Evolutionary conservation across 1,140 invertebrate species (phyloP).

Genomic region (Venustaconcha ellipsiformis): DNA sequence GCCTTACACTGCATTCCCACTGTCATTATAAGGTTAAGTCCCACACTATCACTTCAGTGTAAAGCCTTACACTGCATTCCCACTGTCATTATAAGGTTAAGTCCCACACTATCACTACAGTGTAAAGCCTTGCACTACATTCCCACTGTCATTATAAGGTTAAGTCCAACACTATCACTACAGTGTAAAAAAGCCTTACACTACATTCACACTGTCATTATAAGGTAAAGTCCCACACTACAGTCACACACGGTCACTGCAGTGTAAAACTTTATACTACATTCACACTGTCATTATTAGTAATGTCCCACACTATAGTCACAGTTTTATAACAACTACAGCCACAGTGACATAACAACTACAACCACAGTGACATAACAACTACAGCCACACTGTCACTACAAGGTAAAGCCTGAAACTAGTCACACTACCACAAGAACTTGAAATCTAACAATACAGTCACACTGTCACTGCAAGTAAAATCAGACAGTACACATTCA

Average conservation of each 20-base stretch:
- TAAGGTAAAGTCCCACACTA: conserved; percentile 3
- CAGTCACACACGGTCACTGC: not conserved
- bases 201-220: conserved; percentile 1
- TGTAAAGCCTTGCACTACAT: conserved; percentile 3
- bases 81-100: conserved; percentile 12
- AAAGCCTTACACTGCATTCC: not conserved
- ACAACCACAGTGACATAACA: not conserved
- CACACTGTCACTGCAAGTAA: not conserved
- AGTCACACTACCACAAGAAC: conserved; percentile 3
- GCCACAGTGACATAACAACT: conserved; percentile 1
- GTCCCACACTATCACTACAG: not conserved
- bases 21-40: conserved; percentile 10
- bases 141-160: conserved; percentile 10
- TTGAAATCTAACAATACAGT: not conserved
- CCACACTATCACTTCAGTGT: conserved; percentile 1
- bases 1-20: not conserved
- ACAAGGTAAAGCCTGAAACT: too few species aligned
- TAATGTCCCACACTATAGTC: not conserved
- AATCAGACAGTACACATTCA: not conserved
- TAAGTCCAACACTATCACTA: not conserved
- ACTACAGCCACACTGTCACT: too few species aligned
- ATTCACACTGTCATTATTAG: conserved; percentile 1
- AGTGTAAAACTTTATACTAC: not conserved
- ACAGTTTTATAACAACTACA: conserved; percentile 3
- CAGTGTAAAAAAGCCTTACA: conserved; percentile 6